phyloP scores from a whole-genome alignment of 1,140 invertebrate genomes.

The Carposina sasakii region DNA sequence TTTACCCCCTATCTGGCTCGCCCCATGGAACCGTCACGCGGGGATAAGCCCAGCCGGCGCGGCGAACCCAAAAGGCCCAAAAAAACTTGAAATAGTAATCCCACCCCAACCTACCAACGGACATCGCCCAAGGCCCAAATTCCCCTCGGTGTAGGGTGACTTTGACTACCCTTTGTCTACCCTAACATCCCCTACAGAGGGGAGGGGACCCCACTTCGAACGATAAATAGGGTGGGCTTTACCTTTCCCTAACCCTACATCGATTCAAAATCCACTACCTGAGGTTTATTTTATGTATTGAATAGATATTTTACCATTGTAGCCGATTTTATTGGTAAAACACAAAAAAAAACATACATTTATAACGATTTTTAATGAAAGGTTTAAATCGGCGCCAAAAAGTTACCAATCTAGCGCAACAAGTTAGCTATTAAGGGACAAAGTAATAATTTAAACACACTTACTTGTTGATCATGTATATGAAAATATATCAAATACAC shows the following conservation, averaged over 20 bases:
- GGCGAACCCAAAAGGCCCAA: slow-evolving; percentile 23
- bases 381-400: slow-evolving; percentile 7
- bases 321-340: too few species aligned
- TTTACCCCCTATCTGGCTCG: too few species aligned
- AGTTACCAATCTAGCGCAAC: slow-evolving; percentile 7
- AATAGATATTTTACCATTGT: too few species aligned
- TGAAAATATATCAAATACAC: background rate
- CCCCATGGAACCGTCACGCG: too few species aligned
- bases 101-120: slow-evolving; percentile 26
- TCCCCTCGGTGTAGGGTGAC: slow-evolving; percentile 63
- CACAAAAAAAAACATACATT: too few species aligned
- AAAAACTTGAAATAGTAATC: slow-evolving; percentile 57
- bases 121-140: slow-evolving; percentile 50
- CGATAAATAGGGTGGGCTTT: slow-evolving; percentile 46
- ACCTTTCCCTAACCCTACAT: slow-evolving; percentile 35
- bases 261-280: slow-evolving; percentile 47
- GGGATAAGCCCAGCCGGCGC: slow-evolving; percentile 37
- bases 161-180: slow-evolving; percentile 67
- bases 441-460: background rate
- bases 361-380: too few species aligned
- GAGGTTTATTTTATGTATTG: too few species aligned
- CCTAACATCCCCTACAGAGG: slow-evolving; percentile 57
- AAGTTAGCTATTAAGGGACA: too few species aligned
- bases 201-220: slow-evolving; percentile 61
- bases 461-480: background rate